These are phyloP conservation scores for Sphyrna mokarran DNA, from an alignment of 2,113 vertebrate species.

Conservation along the genomic window DNA sequence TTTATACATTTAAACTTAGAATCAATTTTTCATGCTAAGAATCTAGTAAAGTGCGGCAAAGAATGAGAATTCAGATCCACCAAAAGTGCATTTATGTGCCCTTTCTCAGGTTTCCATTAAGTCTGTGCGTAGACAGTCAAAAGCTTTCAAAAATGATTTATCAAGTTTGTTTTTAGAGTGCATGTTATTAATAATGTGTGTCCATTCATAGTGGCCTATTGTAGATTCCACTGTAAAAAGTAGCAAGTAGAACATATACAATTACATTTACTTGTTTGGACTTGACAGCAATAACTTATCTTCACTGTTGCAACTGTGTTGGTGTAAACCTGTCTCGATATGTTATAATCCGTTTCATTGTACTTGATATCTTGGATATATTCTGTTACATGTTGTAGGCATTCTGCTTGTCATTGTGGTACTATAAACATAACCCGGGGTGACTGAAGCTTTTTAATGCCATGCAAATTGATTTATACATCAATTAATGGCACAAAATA, in stretches of 20 bases:
- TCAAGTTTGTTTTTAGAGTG: slow-evolving; percentile 30
- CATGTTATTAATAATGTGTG: slow-evolving; percentile 34
- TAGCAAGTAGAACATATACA: slow-evolving; percentile 30
- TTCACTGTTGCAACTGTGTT: slow-evolving; percentile 24
- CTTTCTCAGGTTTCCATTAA: slow-evolving; percentile 14
- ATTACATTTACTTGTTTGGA: slow-evolving; percentile 21
- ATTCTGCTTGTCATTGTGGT: slow-evolving; percentile 11
- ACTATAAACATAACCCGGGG: not conserved
- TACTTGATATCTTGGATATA: slow-evolving; percentile 30
- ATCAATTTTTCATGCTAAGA: not conserved
- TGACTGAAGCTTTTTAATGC: not conserved
- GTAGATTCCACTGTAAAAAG: slow-evolving; percentile 14
- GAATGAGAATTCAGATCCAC: not conserved
- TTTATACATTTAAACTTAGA: not conserved
- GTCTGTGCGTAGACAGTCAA: not conserved
- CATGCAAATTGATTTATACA: not conserved
- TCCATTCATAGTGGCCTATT: not conserved
- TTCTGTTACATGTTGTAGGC: not conserved
- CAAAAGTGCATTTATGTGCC: not conserved
- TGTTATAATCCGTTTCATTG: slow-evolving; percentile 34
- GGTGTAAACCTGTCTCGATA: slow-evolving; percentile 12
- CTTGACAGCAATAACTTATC: slow-evolving; percentile 36
- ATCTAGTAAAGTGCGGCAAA: not conserved
- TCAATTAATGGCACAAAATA: slow-evolving; percentile 19
- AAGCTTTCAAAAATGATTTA: slow-evolving; percentile 36